phyloP scores from a whole-genome alignment of 2,888 invertebrate species.

The Myopa tessellatipennis region DNA sequence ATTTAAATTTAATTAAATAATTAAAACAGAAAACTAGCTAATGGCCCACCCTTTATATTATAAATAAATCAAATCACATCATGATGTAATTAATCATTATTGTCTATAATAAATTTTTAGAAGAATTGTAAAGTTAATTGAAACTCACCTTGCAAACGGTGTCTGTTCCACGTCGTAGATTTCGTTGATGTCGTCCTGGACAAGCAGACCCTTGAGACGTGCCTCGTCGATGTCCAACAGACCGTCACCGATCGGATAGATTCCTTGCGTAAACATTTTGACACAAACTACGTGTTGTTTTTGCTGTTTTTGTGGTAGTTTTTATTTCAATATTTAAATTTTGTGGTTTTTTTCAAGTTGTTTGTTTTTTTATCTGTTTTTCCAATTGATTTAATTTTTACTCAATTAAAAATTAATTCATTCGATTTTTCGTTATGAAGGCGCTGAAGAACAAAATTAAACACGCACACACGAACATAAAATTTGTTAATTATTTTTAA shows the following conservation, averaged over 20 bases:
- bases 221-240: conserved; percentile 79
- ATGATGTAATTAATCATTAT: too few relatives aligned
- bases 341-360: conserved; percentile 24
- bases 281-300: conserved; percentile 30
- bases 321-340: conserved; percentile 33
- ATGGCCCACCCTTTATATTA: too few relatives aligned
- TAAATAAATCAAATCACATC: too few relatives aligned
- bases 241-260: conserved; percentile 73
- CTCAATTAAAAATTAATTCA: conserved; percentile 5
- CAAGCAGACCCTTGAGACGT: conserved; percentile 76
- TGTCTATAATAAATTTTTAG: too few relatives aligned
- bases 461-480: not conserved
- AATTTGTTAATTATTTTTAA: not conserved
- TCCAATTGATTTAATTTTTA: conserved; percentile 14
- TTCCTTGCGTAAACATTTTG: conserved; percentile 66
- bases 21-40: too few relatives aligned
- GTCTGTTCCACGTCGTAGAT: conserved; percentile 85
- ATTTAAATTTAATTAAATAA: too few relatives aligned
- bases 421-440: not conserved
- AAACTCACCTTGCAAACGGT: conserved; percentile 83
- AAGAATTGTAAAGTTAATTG: too few relatives aligned
- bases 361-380: conserved; percentile 4
- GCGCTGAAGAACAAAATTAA: not conserved
- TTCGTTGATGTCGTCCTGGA: conserved; percentile 79
- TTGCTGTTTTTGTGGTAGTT: conserved; percentile 43